phyloP scores from a whole-genome alignment of 2,113 vertebrate species.

The Aviceda subcristata region DNA sequence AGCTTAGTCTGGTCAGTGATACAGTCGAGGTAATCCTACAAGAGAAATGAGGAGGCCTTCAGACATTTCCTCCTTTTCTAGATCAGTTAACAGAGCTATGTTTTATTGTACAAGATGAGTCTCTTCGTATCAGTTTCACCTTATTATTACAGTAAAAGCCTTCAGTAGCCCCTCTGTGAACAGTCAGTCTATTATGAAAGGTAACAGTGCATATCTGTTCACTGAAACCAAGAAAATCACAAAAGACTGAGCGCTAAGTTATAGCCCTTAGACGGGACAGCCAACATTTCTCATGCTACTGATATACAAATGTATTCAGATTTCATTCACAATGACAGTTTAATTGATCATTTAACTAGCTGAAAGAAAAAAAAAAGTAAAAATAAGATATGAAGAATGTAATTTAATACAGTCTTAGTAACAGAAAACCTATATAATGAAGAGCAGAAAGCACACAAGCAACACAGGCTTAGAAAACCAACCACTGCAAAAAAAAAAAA shows the following conservation, averaged over 20 bases:
- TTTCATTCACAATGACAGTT: not conserved
- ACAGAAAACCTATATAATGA: not conserved
- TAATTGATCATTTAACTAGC: not conserved
- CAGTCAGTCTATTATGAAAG: conserved; percentile 43
- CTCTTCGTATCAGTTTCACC: conserved; percentile 37
- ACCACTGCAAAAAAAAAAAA: not conserved
- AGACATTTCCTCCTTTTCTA: conserved; percentile 20
- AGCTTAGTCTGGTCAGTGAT: conserved; percentile 88
- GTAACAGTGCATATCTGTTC: conserved; percentile 52
- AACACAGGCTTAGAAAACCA: not conserved
- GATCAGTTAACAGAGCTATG: not conserved
- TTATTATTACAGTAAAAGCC: conserved; percentile 9
- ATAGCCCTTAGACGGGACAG: not conserved
- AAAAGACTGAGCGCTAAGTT: conserved; percentile 14
- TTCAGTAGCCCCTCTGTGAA: conserved; percentile 32
- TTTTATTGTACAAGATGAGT: conserved; percentile 34
- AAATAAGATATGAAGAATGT: not conserved
- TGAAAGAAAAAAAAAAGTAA: not conserved
- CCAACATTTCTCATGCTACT: not conserved
- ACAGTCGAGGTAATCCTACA: conserved; percentile 91
- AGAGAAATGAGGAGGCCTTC: conserved; percentile 44
- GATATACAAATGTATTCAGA: conserved; percentile 2
- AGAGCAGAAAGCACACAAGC: not conserved
- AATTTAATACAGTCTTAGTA: not conserved
- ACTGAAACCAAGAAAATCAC: conserved; percentile 24